phyloP scores from a whole-genome alignment of 2,888 invertebrate genomes.

The Colostygia pectinataria region DNA sequence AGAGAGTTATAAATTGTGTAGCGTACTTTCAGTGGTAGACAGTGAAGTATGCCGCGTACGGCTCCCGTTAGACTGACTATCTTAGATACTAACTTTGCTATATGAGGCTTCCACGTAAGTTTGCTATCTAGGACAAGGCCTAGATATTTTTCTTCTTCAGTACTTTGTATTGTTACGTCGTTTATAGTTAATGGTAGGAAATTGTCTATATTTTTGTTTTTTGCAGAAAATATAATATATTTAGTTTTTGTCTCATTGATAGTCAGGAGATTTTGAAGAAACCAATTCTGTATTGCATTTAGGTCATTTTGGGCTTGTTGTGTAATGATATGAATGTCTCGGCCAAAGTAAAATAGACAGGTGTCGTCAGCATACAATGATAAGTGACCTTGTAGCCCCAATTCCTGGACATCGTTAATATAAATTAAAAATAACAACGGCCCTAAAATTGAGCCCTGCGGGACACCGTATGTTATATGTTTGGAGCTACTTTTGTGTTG shows the following conservation, averaged over 20 bases:
- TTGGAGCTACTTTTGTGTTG: background rate
- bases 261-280: background rate
- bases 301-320: background rate
- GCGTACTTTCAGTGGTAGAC: no score
- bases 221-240: no score
- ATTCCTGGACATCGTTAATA: conserved; percentile 8
- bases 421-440: conserved; percentile 18
- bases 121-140: no score
- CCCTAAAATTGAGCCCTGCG: conserved; percentile 21
- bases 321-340: background rate
- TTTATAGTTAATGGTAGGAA: no score
- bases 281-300: background rate
- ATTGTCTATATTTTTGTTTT: no score
- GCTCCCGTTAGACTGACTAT: no score
- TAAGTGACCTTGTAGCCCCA: conserved; percentile 14
- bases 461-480: conserved; percentile 5
- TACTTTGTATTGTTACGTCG: no score
- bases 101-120: no score
- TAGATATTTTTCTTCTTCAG: no score
- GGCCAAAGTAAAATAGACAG: conserved; percentile 9
- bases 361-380: conserved; percentile 15
- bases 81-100: no score
- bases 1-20: no score
- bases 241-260: background rate
- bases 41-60: no score